Evolutionary conservation across 2,113 vertebrate genomes (phyloP), one percentile per base, ranked within the genome.

Genomic region (Corvus cornix): DNA sequence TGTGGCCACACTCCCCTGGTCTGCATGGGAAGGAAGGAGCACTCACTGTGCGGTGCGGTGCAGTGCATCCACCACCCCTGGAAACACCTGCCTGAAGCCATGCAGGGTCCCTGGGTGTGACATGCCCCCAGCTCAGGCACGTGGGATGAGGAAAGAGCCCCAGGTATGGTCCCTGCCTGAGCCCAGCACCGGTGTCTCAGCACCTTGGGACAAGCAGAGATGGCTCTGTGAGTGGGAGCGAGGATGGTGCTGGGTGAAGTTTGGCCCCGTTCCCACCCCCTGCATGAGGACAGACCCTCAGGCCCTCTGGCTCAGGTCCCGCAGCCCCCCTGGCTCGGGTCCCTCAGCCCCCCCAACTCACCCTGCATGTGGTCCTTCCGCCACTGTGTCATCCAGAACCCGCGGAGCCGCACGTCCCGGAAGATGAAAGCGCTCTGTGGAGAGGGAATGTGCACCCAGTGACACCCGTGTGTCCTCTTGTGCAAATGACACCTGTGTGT

Each of bases 371-470:
- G 98, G 28, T 98, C 97, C 91, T 94, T 98, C 91, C 98, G 99
- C 99, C 99, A 99, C 84, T 98, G 98, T 2, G 99, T 99, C 91
- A 99, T 97, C 99, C 99, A 99, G 97, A 99, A 99, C 18, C 99
- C 99, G 1, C 98, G 97, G 69, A 99, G 96, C 87, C 97, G 99
- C 84, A 99, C 91, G 43, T 99, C 98, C 87, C 98, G 99, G 94
- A 99, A 99, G 94, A 99, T 99, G 79, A 99, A 98, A 4, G 98
- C 98, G 4, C 99, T 99, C 99, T 99, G 97, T 5, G 39, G 93
- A 76, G 95, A 96, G 58, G 86, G 75, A 62, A 69, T 6, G 4
- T 7, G 12, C 39, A 8, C 14, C 51, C 23, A 1, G 33, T 60
- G 73, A n/a, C 31, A 48, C 11, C 37, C 1, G 6, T n/a, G 63